Conservation (phyloP, 1,140 invertebrate species). For the Drosophila pruinosa region DNA sequence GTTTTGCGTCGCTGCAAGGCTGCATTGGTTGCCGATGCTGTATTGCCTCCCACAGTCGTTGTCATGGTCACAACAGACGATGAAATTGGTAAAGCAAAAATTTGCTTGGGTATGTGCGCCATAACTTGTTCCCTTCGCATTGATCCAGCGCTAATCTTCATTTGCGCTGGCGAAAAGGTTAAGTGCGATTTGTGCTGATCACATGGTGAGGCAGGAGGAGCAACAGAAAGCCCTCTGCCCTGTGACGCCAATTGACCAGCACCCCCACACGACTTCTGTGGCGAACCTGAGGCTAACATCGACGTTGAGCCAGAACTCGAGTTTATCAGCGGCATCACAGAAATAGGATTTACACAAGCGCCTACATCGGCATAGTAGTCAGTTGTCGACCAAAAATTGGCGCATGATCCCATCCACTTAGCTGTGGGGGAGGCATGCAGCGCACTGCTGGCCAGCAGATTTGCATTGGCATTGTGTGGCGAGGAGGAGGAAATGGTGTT, state of each 20-base stretch:
- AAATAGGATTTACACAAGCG: conserved; percentile 91
- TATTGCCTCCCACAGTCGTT: too few species aligned
- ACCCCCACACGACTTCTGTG: conserved; percentile 58
- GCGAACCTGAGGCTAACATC: conserved; percentile 43
- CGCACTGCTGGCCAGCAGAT: conserved; percentile 48
- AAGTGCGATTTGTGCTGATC: conserved; percentile 86
- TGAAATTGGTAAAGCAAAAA: conserved; percentile 81
- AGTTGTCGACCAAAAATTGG: conserved; percentile 87
- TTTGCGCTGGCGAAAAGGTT: conserved; percentile 86
- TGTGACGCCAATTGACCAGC: conserved; percentile 37
- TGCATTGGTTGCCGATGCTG: conserved; percentile 74
- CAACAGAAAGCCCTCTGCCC: conserved; percentile 5
- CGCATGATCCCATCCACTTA: conserved; percentile 84
- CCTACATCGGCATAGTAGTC: conserved; percentile 89
- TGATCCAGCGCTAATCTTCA: conserved; percentile 84
- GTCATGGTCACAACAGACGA: conserved; percentile 58
- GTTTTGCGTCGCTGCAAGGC: conserved; percentile 63
- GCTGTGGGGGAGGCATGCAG: conserved; percentile 71
- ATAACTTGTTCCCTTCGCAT: conserved; percentile 80
- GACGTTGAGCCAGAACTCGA: conserved; percentile 41
- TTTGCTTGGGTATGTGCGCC: conserved; percentile 85
- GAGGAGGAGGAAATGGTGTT: conserved; percentile 13
- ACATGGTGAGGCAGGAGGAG: conserved; percentile 59
- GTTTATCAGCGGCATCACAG: conserved; percentile 85
- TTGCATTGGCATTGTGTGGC: conserved; percentile 54